Evolutionary conservation across 1,140 invertebrate genomes (phyloP), one percentile per base, ranked within the genome.

Genomic region (Zaprionus capensis): DNA sequence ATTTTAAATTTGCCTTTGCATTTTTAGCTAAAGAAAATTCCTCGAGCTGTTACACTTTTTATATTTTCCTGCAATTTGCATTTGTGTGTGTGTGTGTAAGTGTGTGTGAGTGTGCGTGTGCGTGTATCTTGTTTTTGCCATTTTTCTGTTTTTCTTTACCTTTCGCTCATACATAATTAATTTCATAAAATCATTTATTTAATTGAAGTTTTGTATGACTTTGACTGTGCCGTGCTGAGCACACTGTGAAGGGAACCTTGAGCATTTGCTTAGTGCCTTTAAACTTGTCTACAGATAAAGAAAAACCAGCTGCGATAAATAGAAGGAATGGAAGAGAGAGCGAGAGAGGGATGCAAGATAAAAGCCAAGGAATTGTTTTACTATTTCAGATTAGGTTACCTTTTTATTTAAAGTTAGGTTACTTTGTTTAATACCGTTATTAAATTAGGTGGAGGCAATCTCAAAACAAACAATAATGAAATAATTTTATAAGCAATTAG

Each of bases 121-220:
- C 44, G 31, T 51, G 71, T 57, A 22, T n/a, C 44, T 51, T 46
- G 15, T 55, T 57, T 41, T 51, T 44, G 51, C 28, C 49, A 56
- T 71, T 51, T 64, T 46, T 36, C 7, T 70, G 36, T 57, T 9
- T 61, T 55, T 66, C 57, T 63, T 64, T 71, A 55, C 46, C 38
- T 75, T 74, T 58, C 55, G 67, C 68, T 67, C 74, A 75, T 80
- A 59, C 81, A 83, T 83, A 82, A 83, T 83, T 80, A 80, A 83
- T 80, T 83, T 73, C 67, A 83, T 83, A 80, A 80, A 80, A 83
- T 83, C 76, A 83, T 83, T 74, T 77, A 83, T 83, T 83, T 83
- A 77, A 80, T 83, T 83, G 62, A 83, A 83, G 81, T 83, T 80
- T 63, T 76, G 72, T 80, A 59, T 73, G 73, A 83, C 65, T 83